Percentiles rank a stretch among this genome's conserved stretches.
These are phyloP conservation scores for Cataglyphis altisquamis DNA, from an alignment of 2,888 invertebrate genomes.

Conservation along the genomic window DNA sequence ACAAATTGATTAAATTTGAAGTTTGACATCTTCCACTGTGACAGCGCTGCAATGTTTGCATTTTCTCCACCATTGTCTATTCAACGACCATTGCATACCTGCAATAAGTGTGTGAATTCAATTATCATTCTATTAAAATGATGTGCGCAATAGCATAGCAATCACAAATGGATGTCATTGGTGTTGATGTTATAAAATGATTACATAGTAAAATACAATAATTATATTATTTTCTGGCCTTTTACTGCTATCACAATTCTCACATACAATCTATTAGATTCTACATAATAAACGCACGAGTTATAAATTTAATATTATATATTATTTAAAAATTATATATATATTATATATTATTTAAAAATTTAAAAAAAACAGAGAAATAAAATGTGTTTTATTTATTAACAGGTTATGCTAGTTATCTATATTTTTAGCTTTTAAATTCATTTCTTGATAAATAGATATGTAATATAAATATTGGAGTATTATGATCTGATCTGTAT, in stretches of 20 bases:
- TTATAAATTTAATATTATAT: neutral
- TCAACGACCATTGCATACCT: neutral
- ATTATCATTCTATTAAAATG: constrained; percentile 34
- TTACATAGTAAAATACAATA: neutral
- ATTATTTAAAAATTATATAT: neutral
- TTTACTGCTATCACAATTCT: neutral
- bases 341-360: neutral
- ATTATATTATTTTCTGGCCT: neutral
- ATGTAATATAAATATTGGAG: neutral
- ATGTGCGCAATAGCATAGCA: neutral
- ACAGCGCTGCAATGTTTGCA: constrained; percentile 18
- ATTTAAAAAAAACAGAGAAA: neutral
- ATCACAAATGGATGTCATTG: neutral
- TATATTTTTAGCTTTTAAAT: neutral
- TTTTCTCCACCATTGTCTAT: neutral
- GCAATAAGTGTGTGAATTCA: neutral
- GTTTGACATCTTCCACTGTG: neutral
- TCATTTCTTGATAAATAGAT: neutral
- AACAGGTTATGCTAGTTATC: neutral
- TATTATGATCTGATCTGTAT: neutral
- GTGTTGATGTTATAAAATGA: neutral
- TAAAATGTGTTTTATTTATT: neutral
- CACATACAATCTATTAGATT: neutral
- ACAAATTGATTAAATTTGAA: constrained; percentile 22
- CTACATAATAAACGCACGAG: neutral